phyloP scores from a whole-genome alignment of 2,113 vertebrate species.

The Oryzias javanicus region DNA sequence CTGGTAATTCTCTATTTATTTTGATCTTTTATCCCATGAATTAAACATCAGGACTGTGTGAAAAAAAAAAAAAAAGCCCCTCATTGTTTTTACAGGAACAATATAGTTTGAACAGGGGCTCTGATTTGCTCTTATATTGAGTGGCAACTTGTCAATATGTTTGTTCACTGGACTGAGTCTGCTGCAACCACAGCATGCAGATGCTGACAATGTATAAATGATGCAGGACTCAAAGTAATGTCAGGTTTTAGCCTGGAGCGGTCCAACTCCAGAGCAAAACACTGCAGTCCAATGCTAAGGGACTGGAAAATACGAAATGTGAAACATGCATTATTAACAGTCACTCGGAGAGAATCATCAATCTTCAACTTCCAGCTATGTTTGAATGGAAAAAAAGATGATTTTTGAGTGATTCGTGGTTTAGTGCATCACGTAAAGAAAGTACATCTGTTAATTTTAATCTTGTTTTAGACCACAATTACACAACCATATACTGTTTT shows the following conservation, averaged over 20 bases:
- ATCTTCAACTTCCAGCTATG: not conserved
- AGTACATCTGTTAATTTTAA: no score
- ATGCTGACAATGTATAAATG: constrained; percentile 73
- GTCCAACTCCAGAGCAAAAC: constrained; percentile 51
- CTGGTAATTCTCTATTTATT: constrained; percentile 5
- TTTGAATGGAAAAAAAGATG: not conserved
- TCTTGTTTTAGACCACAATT: no score
- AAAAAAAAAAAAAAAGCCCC: not conserved
- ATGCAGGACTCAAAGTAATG: constrained; percentile 61
- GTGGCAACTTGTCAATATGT: constrained; percentile 57
- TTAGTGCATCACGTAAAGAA: no score
- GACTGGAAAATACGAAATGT: constrained; percentile 26
- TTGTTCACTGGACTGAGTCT: constrained; percentile 53
- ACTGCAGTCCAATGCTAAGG: constrained; percentile 10
- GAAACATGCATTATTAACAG: constrained; percentile 12
- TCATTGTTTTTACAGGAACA: constrained; percentile 25
- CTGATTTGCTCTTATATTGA: constrained; percentile 42
- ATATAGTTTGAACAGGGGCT: constrained; percentile 13
- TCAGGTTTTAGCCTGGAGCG: constrained; percentile 61
- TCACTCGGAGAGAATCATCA: constrained; percentile 1
- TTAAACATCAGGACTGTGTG: not conserved
- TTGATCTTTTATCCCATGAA: not conserved
- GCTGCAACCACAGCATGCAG: constrained; percentile 54
- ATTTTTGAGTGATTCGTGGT: no score
- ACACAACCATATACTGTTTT: no score